Percentiles rank a stretch among this genome's conserved stretches.
phyloP scores from a whole-genome alignment of 1,140 invertebrate species.

The Thaumetopoea pityocampa region DNA sequence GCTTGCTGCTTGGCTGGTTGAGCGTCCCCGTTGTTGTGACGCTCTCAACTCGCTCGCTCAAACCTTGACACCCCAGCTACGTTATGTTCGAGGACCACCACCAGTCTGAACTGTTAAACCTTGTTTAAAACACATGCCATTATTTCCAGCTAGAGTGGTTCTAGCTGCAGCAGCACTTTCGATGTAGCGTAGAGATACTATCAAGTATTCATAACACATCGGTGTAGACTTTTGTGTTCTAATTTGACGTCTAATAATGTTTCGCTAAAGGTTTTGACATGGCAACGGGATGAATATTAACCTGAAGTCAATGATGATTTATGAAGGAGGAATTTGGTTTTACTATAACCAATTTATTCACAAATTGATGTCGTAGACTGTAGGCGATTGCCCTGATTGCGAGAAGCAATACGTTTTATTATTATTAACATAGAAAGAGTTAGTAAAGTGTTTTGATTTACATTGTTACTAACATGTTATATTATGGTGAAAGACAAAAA shows the following conservation, averaged over 20 bases:
- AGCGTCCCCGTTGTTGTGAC: constrained; percentile 89
- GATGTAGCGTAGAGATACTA: too few species aligned
- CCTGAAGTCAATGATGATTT: too few species aligned
- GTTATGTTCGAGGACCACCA: constrained; percentile 90
- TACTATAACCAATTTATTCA: too few species aligned
- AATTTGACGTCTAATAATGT: too few species aligned
- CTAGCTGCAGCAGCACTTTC: too few species aligned
- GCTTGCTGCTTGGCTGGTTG: constrained; percentile 88
- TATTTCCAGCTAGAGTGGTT: constrained; percentile 4
- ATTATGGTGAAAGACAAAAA: constrained; percentile 3
- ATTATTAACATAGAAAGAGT: constrained; percentile 18
- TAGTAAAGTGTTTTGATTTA: constrained; percentile 20
- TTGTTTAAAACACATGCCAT: constrained; percentile 6
- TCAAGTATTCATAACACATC: too few species aligned
- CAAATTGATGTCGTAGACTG: too few species aligned
- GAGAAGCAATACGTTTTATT: constrained; percentile 23
- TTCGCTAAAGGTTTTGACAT: too few species aligned
- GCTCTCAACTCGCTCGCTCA: constrained; percentile 88
- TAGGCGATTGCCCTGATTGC: constrained; percentile 16
- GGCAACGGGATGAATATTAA: too few species aligned
- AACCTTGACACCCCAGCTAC: constrained; percentile 88
- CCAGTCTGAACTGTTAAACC: constrained; percentile 80
- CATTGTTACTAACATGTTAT: constrained; percentile 31
- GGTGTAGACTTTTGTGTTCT: too few species aligned
- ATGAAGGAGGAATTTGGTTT: too few species aligned